Percentiles rank a stretch among this genome's conserved stretches.
These are phyloP conservation scores for Ploceus nigricollis DNA, from an alignment of 2,113 vertebrate species.

Conservation along the genomic window DNA sequence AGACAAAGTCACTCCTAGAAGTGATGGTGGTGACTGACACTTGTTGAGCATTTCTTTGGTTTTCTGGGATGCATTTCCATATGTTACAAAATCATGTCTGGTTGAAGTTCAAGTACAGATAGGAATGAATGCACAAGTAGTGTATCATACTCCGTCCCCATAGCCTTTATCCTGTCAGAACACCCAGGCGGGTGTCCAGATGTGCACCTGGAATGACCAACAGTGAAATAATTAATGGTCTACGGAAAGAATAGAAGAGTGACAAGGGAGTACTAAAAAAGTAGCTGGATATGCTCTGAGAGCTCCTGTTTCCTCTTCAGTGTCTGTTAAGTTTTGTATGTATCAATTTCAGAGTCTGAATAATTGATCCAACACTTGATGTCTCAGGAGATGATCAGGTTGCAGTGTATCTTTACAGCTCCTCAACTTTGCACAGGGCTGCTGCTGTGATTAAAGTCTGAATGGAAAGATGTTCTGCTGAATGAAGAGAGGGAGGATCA, in stretches of 20 bases:
- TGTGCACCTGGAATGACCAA: not conserved
- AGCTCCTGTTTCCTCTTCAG: not conserved
- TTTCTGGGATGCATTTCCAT: not conserved
- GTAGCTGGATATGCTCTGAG: not conserved
- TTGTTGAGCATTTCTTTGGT: not conserved
- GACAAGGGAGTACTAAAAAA: not conserved
- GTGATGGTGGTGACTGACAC: not conserved
- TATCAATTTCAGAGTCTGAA: slow-evolving; percentile 23
- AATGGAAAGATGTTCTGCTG: not conserved
- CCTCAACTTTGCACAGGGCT: not conserved
- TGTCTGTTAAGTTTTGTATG: slow-evolving; percentile 1
- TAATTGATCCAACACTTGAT: slow-evolving; percentile 14
- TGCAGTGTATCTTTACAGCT: not conserved
- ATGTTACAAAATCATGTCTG: not conserved
- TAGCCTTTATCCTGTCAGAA: not conserved
- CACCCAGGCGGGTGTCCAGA: not conserved
- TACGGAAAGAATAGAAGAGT: not conserved
- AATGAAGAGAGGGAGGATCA: not conserved
- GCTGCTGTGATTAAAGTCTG: not conserved
- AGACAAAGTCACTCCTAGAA: not conserved
- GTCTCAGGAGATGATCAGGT: not conserved
- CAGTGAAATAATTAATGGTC: not conserved
- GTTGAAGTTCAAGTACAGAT: not conserved
- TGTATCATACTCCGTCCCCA: not conserved
- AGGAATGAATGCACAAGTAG: not conserved